A percentile compares a stretch with the other conserved stretches of the same genome.
phyloP scores from a whole-genome alignment of 2,888 invertebrate species.

The Pinctada fucata region DNA sequence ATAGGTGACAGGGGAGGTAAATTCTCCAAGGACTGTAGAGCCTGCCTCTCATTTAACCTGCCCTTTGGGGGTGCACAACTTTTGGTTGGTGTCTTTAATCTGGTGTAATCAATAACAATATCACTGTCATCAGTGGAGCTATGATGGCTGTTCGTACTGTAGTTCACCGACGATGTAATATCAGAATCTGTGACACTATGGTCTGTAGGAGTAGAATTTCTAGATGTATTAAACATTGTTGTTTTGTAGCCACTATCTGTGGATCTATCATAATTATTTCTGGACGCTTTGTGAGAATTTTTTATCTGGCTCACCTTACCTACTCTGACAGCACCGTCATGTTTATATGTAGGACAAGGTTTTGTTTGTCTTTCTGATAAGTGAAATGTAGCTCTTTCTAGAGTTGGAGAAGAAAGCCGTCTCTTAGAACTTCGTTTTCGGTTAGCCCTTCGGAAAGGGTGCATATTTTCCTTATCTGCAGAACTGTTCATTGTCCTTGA shows the following conservation, averaged over 20 bases:
- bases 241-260: not conserved
- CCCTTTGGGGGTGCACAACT: slow-evolving; percentile 31
- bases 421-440: no score
- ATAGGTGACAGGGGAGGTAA: slow-evolving; percentile 62
- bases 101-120: not conserved
- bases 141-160: not conserved
- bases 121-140: slow-evolving; percentile 11
- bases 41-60: slow-evolving; percentile 45
- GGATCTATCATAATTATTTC: no score
- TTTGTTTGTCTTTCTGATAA: no score
- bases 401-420: no score
- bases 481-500: no score
- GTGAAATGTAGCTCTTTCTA: no score
- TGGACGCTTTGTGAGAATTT: not conserved
- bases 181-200: not conserved
- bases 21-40: slow-evolving; percentile 59
- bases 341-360: no score
- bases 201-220: not conserved
- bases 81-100: slow-evolving; percentile 10
- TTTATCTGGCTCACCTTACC: no score
- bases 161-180: not conserved
- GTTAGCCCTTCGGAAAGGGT: no score
- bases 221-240: not conserved
- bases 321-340: no score
- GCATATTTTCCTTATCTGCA: no score